Evolutionary conservation across 1,140 invertebrate species (phyloP).

Genomic region (Trialeurodes vaporariorum): DNA sequence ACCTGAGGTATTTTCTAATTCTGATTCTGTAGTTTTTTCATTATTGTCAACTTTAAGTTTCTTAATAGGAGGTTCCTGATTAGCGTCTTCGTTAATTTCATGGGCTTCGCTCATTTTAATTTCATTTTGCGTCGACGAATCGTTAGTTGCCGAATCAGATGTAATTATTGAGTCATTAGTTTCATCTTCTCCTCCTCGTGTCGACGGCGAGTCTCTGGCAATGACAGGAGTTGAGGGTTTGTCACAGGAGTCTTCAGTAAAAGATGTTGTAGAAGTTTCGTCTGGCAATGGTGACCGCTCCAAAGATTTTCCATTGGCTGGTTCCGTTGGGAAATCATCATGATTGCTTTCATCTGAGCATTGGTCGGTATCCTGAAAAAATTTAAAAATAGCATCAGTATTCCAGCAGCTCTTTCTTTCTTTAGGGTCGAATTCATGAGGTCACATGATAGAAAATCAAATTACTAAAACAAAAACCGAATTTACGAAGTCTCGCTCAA

Average conservation of each 20-base stretch:
- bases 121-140: constrained; percentile 16
- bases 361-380: constrained; percentile 7
- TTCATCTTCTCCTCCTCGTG: constrained; percentile 36
- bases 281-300: constrained; percentile 31
- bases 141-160: constrained; percentile 22
- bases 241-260: constrained; percentile 57
- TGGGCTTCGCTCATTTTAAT: too few species aligned
- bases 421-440: too few species aligned
- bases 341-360: constrained; percentile 40
- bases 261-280: constrained; percentile 51
- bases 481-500: too few species aligned
- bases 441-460: too few species aligned
- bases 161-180: constrained; percentile 24
- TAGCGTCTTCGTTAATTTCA: constrained; percentile 4
- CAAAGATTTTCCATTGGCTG: constrained; percentile 24
- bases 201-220: constrained; percentile 10
- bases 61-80: constrained; percentile 15
- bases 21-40: not conserved
- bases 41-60: constrained; percentile 13
- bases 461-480: too few species aligned
- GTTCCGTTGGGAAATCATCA: constrained; percentile 32
- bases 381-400: too few species aligned
- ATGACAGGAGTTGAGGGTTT: constrained; percentile 39
- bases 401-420: too few species aligned
- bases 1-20: not conserved